Evolutionary conservation across 2,113 vertebrate species (phyloP).

Genomic region (Misgurnus mizolepis): DNA sequence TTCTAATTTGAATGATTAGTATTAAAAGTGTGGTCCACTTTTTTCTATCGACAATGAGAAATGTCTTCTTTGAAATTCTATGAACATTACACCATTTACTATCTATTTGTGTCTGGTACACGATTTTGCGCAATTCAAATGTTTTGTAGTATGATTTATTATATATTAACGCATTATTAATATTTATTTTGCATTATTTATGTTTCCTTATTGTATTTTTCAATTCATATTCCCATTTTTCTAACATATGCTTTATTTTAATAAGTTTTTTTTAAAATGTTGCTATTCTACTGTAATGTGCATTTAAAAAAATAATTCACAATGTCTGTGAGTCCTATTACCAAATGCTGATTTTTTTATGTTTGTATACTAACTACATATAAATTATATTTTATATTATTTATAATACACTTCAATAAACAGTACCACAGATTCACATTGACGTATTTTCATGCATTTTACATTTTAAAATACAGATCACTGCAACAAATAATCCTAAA

Average conservation of each 20-base stretch:
- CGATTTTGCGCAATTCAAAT: slow-evolving; percentile 58
- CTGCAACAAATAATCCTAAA: background rate
- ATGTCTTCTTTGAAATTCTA: slow-evolving; percentile 1
- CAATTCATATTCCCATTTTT: slow-evolving; percentile 33
- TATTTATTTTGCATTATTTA: slow-evolving; percentile 42
- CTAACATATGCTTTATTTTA: slow-evolving; percentile 35
- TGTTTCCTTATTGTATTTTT: slow-evolving; percentile 25
- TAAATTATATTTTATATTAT: slow-evolving; percentile 47
- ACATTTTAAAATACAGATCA: background rate
- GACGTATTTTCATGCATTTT: background rate
- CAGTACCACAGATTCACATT: slow-evolving; percentile 1
- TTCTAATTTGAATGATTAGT: slow-evolving; percentile 21
- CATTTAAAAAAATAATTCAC: slow-evolving; percentile 9
- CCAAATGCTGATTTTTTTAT: slow-evolving; percentile 29
- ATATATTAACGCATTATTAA: slow-evolving; percentile 40
- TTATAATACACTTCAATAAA: slow-evolving; percentile 54
- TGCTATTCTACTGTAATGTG: slow-evolving; percentile 32
- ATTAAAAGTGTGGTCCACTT: slow-evolving; percentile 19
- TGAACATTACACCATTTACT: slow-evolving; percentile 41
- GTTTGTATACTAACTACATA: slow-evolving; percentile 50
- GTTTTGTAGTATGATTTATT: slow-evolving; percentile 41
- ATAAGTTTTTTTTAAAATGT: slow-evolving; percentile 31
- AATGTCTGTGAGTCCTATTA: slow-evolving; percentile 27
- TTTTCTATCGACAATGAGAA: background rate
- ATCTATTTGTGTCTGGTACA: slow-evolving; percentile 68